Conservation (phyloP, 2,113 vertebrate species). For the Pongo pygmaeus region DNA sequence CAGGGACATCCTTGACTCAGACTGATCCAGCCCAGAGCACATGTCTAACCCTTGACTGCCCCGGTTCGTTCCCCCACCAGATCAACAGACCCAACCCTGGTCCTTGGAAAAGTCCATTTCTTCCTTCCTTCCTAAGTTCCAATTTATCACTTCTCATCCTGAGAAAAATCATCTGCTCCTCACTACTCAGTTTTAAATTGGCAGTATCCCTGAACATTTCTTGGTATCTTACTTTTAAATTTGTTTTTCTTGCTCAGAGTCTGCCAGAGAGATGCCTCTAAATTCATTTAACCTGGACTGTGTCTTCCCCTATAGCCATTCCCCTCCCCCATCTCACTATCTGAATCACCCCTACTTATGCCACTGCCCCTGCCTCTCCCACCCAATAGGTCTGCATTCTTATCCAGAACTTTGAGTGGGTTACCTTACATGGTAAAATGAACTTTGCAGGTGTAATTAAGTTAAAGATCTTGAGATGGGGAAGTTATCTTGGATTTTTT, state of each 20-base stretch:
- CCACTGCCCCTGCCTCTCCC: accelerated
- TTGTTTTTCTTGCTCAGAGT: background rate
- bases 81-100: background rate
- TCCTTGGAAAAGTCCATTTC: background rate
- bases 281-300: background rate
- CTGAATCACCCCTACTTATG: background rate
- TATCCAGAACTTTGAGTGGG: background rate
- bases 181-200: background rate
- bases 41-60: accelerated
- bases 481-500: background rate
- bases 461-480: background rate
- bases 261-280: background rate
- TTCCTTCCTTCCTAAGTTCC: background rate
- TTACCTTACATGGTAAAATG: background rate
- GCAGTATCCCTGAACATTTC: no score
- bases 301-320: background rate
- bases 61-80: background rate
- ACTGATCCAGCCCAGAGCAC: no score
- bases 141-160: background rate
- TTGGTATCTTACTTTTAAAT: background rate
- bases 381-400: background rate
- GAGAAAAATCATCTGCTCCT: background rate
- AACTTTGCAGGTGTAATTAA: background rate
- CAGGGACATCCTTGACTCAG: no score
- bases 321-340: no score